Evolutionary conservation across 2,888 invertebrate genomes (phyloP).

Genomic region (Zelleria hepariella): DNA sequence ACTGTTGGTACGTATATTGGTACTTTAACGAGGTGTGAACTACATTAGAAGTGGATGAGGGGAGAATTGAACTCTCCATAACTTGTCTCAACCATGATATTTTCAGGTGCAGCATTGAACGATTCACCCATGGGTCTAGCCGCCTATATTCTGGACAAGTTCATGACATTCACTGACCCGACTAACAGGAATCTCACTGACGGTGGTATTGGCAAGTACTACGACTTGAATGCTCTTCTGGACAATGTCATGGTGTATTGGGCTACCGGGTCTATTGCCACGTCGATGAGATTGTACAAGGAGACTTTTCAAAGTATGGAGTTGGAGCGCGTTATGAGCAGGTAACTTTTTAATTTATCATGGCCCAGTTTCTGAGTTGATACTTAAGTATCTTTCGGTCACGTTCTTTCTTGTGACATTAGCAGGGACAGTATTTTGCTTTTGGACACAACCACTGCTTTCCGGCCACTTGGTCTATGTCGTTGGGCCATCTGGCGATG

Average conservation of each 20-base stretch:
- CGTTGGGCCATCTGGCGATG: no score
- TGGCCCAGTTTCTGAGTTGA: no score
- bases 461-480: no score
- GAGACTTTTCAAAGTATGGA: conserved; percentile 61
- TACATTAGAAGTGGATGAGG: not conserved
- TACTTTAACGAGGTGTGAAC: no score
- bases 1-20: conserved; percentile 80
- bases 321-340: conserved; percentile 32
- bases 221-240: conserved; percentile 41
- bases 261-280: conserved; percentile 59
- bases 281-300: conserved; percentile 72
- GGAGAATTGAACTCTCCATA: no score
- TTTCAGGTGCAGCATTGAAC: conserved; percentile 77
- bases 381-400: no score
- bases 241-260: conserved; percentile 73
- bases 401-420: no score
- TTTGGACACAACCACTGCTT: no score
- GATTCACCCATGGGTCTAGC: conserved; percentile 89
- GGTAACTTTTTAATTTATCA: conserved; percentile 36
- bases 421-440: no score
- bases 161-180: conserved; percentile 77
- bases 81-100: no score
- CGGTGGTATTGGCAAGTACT: conserved; percentile 71
- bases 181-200: conserved; percentile 63
- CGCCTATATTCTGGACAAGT: conserved; percentile 90